phyloP scores from a whole-genome alignment of 2,797 vertebrate genomes.

The Megalops cyprinoides region DNA sequence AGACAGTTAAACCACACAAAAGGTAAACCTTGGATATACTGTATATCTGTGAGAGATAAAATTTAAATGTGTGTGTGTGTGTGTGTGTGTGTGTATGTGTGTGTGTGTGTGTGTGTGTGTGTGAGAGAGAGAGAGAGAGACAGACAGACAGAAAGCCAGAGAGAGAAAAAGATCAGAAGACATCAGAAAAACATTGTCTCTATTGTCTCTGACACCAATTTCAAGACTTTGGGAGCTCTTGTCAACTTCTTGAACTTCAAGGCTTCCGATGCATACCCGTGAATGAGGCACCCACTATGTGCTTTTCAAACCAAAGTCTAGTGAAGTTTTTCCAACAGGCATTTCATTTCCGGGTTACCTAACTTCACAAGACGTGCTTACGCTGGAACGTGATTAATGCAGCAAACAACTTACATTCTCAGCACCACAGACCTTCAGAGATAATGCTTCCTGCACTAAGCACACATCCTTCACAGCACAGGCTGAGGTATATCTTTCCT shows the following conservation, averaged over 20 bases:
- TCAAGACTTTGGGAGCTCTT: background rate
- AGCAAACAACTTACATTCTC: background rate
- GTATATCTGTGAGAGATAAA: no score
- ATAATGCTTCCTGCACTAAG: background rate
- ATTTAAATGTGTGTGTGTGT: no score
- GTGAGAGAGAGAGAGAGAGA: conserved; percentile 38
- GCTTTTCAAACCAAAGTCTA: background rate
- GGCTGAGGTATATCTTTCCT: background rate
- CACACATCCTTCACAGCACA: no score
- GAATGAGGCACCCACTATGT: background rate
- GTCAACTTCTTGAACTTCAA: background rate
- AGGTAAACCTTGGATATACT: no score
- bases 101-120: background rate
- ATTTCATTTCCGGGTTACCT: no score
- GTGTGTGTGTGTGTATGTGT: background rate
- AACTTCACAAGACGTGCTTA: background rate
- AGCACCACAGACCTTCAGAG: background rate
- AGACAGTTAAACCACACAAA: no score
- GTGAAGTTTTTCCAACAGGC: no score
- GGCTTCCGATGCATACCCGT: background rate
- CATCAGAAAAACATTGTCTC: background rate
- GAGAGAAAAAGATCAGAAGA: background rate
- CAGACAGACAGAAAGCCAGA: conserved; percentile 23
- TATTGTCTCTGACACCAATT: background rate
- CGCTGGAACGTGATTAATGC: background rate